Evolutionary conservation across 2,113 vertebrate genomes (phyloP), one percentile per base, ranked within the genome.

Genomic region (Piprites chloris): DNA sequence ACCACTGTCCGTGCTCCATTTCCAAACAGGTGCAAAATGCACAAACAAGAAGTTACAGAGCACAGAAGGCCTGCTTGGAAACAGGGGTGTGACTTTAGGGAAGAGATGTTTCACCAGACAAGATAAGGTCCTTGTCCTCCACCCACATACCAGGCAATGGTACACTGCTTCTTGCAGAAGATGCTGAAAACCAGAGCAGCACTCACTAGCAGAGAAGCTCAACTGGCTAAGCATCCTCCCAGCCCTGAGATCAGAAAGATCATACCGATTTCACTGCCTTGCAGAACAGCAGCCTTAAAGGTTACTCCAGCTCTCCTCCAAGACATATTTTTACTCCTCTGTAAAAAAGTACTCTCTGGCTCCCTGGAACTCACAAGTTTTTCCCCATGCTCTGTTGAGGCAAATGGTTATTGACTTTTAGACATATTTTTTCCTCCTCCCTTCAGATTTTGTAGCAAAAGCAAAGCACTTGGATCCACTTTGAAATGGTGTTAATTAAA

Each of bases 191-290:
- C 16, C 1, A 32, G 27, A 67, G 52, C 80, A 75, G 9, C 15
- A 6, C 14, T 41, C 20, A 42, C 14, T 1, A 37, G 73, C 44
- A 76, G 56, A 82, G 66, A 33, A 18, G 28, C 37, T 47, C 66
- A 74, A 2, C 27, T 9, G 35, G 20, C 33, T 24, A 12, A 23
- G 28, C 66, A 58, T 32, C 41, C 14, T 18, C 23, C 26, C 35
- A 30, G 21, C 13, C 50, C 39, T 35, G 11, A 39, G 37, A 76
- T 37, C 7, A 28, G 27, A 35, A 39, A 65, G 18, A 55, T 19
- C n/a, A 33, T 72, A 76, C 5, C 1, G 0, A 15, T 49, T 67
- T 19, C 2, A 0, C 20, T 19, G 1, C 13, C 39, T n/a, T 32
- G 46, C 47, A 89, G 41, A 85, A 32, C 9, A 4, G 21, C 66